Conservation (phyloP, 1,140 invertebrate species). For the Piezodorus guildinii region DNA sequence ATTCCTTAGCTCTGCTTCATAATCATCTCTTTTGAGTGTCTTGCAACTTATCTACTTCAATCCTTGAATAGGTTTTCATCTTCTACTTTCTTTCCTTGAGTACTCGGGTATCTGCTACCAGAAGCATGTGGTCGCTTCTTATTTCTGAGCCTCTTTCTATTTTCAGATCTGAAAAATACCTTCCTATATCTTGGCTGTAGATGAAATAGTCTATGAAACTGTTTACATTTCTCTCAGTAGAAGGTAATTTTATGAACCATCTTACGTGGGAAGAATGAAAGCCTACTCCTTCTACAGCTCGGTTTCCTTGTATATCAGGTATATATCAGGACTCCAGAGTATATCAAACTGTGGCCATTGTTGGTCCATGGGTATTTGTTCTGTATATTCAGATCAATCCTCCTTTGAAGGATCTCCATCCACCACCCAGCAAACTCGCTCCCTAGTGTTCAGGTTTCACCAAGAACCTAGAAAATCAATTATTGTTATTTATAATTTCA, state of each 20-base stretch:
- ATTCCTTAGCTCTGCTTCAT: background rate
- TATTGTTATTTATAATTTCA: too few relatives aligned
- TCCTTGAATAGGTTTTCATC: background rate
- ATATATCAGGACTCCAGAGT: background rate
- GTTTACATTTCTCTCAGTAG: background rate
- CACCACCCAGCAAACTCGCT: too few relatives aligned
- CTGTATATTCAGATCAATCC: too few relatives aligned
- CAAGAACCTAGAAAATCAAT: too few relatives aligned
- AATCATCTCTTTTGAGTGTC: background rate
- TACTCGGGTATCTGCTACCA: background rate
- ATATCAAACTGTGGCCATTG: background rate
- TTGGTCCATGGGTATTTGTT: too few relatives aligned
- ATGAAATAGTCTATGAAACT: background rate
- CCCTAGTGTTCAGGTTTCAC: too few relatives aligned
- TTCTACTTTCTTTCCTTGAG: background rate
- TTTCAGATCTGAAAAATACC: background rate
- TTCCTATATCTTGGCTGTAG: background rate
- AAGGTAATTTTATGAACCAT: background rate
- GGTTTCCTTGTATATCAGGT: background rate
- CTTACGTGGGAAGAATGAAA: background rate
- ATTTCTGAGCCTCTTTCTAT: background rate
- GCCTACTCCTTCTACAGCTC: constrained; percentile 2
- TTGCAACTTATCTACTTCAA: background rate
- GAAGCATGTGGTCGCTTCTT: background rate
- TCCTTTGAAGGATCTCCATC: too few relatives aligned